phyloP scores from a whole-genome alignment of 2,113 vertebrate species.

The Hydrochoerus hydrochaeris region DNA sequence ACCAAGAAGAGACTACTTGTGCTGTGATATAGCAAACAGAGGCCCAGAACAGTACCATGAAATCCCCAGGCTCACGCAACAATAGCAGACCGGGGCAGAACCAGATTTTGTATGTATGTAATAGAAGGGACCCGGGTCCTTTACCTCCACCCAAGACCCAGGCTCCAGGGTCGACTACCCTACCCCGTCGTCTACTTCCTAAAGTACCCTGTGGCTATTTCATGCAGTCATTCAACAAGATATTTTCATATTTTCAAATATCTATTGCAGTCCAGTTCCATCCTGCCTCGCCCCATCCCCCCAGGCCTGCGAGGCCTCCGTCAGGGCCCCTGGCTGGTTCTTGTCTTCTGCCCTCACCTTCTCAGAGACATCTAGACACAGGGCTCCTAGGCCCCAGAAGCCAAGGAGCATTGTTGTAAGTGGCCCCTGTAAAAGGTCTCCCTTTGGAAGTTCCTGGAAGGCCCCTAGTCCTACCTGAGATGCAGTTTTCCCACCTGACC shows the following conservation, averaged over 20 bases:
- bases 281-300: background rate
- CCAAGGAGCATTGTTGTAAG: background rate
- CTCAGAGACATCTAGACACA: background rate
- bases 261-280: background rate
- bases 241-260: background rate
- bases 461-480: background rate
- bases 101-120: rapidly evolving
- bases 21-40: background rate
- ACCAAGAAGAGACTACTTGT: background rate
- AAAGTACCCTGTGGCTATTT: background rate
- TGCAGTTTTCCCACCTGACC: background rate
- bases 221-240: background rate
- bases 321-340: background rate
- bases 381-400: background rate
- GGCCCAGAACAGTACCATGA: background rate
- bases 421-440: background rate
- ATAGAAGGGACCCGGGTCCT: background rate
- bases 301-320: background rate
- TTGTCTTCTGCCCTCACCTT: background rate
- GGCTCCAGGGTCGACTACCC: background rate
- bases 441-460: background rate
- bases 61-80: background rate
- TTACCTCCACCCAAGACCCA: background rate
- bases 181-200: background rate
- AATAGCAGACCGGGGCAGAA: background rate